These are phyloP conservation scores for Huso huso DNA, from an alignment of 2,797 vertebrate species.

Conservation along the genomic window DNA sequence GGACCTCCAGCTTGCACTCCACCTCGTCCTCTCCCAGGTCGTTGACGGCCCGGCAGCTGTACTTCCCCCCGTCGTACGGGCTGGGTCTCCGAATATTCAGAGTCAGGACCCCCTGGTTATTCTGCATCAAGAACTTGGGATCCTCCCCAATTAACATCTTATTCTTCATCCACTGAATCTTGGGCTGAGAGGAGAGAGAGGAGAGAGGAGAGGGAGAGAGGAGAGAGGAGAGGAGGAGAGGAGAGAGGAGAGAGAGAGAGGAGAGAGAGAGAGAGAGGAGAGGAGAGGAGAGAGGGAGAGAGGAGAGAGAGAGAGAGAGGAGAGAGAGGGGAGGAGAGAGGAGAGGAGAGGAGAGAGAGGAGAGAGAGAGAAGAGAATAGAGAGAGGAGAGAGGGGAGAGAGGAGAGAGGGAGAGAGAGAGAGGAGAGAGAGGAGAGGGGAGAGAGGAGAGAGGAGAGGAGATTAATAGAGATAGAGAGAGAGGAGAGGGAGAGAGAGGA, in stretches of 20 bases:
- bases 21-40: slow-evolving; percentile 72
- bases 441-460: too few relatives aligned
- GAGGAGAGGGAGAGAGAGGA: slow-evolving; percentile 1
- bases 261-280: not conserved
- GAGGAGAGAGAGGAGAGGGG: not conserved
- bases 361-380: not conserved
- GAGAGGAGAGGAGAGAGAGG: not conserved
- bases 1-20: slow-evolving; percentile 76
- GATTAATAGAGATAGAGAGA: slow-evolving; percentile 10
- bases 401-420: not conserved
- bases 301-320: not conserved
- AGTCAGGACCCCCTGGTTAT: slow-evolving; percentile 79
- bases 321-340: slow-evolving; percentile 18
- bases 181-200: slow-evolving; percentile 50
- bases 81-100: slow-evolving; percentile 68
- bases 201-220: not conserved
- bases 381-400: not conserved
- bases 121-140: slow-evolving; percentile 79
- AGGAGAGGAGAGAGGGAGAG: not conserved
- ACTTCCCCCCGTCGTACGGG: slow-evolving; percentile 45
- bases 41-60: slow-evolving; percentile 45
- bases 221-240: not conserved
- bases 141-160: slow-evolving; percentile 71
- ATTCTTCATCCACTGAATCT: slow-evolving; percentile 88
- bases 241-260: not conserved